phyloP scores from a whole-genome alignment of 2,797 vertebrate genomes.

The Todus mexicanus region DNA sequence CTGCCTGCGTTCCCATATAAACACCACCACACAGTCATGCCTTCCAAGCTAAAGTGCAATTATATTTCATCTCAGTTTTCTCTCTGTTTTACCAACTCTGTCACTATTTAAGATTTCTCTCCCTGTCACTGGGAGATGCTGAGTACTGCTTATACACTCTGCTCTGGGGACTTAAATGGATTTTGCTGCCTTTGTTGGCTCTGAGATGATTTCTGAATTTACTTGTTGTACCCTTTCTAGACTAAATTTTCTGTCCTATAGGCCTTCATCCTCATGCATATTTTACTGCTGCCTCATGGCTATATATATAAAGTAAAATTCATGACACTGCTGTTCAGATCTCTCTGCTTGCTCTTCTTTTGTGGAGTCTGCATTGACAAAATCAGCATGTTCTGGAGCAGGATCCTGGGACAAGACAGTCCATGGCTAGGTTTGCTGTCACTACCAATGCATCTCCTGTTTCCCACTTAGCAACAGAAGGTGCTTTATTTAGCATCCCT shows the following conservation, averaged over 20 bases:
- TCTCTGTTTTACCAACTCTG: not conserved
- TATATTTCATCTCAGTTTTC: not conserved
- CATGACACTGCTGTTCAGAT: not conserved
- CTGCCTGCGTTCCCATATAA: not conserved
- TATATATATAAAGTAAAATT: not conserved
- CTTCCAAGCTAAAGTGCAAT: not conserved
- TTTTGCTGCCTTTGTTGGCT: not conserved
- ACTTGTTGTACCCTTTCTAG: not conserved
- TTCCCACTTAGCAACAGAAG: constrained; percentile 19
- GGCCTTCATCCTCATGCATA: not conserved
- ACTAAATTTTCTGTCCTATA: not conserved
- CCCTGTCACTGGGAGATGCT: not conserved
- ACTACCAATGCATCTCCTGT: not conserved
- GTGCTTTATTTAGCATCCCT: constrained; percentile 23
- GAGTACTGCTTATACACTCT: not conserved
- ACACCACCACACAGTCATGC: not conserved
- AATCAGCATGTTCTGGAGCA: not conserved
- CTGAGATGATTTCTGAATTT: not conserved
- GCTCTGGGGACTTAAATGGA: not conserved
- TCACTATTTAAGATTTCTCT: not conserved
- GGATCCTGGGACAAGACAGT: not conserved
- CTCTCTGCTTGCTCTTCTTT: not conserved
- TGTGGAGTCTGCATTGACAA: not conserved
- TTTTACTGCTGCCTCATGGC: not conserved
- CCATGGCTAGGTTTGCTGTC: not conserved